Evolutionary conservation across 2,113 vertebrate species (phyloP), one percentile per base, ranked within the genome.

Genomic region (Thamnophis sirtalis): DNA sequence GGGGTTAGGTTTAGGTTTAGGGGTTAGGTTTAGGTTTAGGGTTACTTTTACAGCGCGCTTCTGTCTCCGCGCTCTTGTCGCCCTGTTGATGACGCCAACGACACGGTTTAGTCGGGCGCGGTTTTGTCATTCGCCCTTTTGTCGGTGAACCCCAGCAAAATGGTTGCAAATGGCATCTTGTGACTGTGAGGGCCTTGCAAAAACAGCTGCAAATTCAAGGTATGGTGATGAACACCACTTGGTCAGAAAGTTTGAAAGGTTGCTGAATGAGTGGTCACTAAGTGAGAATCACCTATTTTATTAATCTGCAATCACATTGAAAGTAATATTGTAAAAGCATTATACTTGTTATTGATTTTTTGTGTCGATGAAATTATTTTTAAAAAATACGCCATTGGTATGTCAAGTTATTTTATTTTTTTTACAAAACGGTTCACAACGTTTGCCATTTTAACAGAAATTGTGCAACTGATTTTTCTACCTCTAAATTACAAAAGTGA

Each of bases 391-490:
- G 38, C 89, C 68, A 80, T n/a, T 88, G 54, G 15, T 53, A 80
- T 53, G 13, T 28, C 43, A 91, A 48, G 5, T 11, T 28, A 21
- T 80, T 88, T 91, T 85, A 56, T 84, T 91, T 28, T 53, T 73
- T 60, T 53, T 91, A 73, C 49, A 87, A 91, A 91, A 91, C 28
- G 54, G 50, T 88, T 92, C 26, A 92, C 15, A 43, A 53, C 24
- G 38, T 60, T 68, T 68, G 22, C 3, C 28, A 54, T 28, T 49
- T 26, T 49, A 88, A 49, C 22, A 28, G 28, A 84, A 22, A 56
- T 17, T 48, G 26, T 63, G 43, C 55, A 86, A 50, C 26, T 38
- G 10, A 24, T 80, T 90, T 68, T 87, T n/a, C 49, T 80, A 55
- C 5, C 50, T 38, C n/a, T 86, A 80, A 80, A 89, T 53, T 85